phyloP scores from a whole-genome alignment of 2,888 invertebrate genomes.

The Temnothorax unifasciatus region DNA sequence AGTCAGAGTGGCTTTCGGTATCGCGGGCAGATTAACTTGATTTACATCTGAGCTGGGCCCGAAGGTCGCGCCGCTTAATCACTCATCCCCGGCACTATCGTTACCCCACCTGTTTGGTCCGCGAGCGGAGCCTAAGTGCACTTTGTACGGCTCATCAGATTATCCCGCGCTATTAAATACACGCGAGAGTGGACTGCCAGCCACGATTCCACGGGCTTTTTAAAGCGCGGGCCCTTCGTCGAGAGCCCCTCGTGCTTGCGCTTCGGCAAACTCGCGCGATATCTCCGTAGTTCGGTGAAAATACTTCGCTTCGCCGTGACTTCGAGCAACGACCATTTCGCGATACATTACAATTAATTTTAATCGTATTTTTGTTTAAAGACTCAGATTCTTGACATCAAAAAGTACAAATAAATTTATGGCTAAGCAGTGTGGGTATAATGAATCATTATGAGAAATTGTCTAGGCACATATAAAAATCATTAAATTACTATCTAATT shows the following conservation, averaged over 20 bases:
- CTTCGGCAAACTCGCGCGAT: slow-evolving; percentile 41
- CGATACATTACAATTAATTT: slow-evolving; percentile 21
- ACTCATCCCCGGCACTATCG: no score
- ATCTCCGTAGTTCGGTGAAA: slow-evolving; percentile 33
- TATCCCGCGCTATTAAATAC: slow-evolving; percentile 61
- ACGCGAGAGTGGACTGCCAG: slow-evolving; percentile 47
- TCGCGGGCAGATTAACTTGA: no score
- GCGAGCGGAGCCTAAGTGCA: no score
- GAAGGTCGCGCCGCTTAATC: no score
- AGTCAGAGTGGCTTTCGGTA: no score
- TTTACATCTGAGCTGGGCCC: no score
- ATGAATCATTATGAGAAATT: not conserved
- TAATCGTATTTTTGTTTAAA: not conserved
- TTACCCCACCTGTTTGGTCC: no score
- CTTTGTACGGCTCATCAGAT: slow-evolving; percentile 61
- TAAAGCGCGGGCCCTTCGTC: slow-evolving; percentile 28
- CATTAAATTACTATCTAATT: not conserved
- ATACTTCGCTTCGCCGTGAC: slow-evolving; percentile 24
- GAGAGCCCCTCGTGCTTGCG: not conserved
- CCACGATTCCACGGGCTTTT: slow-evolving; percentile 43
- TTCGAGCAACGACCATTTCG: not conserved
- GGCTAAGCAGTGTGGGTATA: not conserved
- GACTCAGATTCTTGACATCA: not conserved
- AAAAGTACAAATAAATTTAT: not conserved
- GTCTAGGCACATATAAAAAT: not conserved